These are phyloP conservation scores for Sarcoramphus papa DNA, from an alignment of 2,797 vertebrate genomes.

Conservation along the genomic window DNA sequence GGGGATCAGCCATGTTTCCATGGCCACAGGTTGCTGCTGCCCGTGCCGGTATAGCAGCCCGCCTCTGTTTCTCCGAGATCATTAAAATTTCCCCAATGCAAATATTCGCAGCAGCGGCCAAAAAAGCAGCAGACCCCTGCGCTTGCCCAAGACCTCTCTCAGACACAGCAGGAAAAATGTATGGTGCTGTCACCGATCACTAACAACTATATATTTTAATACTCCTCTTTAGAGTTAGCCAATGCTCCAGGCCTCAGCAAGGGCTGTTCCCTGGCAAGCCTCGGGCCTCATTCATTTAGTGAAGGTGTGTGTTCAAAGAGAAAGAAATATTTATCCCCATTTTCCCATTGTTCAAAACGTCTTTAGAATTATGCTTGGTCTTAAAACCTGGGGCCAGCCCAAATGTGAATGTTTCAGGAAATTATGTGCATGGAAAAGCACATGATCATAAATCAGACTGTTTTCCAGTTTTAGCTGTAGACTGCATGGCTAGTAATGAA, in stretches of 20 bases:
- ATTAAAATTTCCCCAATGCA: background rate
- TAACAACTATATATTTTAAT: conserved; percentile 18
- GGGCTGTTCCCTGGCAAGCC: background rate
- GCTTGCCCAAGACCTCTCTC: conserved; percentile 3
- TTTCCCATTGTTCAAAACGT: conserved; percentile 14
- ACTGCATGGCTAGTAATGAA: conserved; percentile 38
- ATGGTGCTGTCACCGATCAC: background rate
- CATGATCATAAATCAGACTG: conserved; percentile 38
- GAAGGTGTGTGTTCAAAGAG: background rate
- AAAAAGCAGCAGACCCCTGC: background rate
- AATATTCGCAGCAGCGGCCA: background rate
- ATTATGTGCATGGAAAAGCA: conserved; percentile 49
- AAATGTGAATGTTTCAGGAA: conserved; percentile 51
- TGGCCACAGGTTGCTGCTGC: background rate
- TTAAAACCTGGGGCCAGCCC: conserved; percentile 28
- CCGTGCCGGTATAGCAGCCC: rapidly evolving
- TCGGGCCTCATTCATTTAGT: background rate
- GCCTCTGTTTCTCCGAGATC: background rate
- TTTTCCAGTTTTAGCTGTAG: conserved; percentile 36
- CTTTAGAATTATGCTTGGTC: conserved; percentile 4
- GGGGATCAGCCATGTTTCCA: background rate
- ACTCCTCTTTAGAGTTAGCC: background rate
- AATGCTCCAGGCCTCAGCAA: background rate
- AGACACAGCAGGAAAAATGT: conserved; percentile 15
- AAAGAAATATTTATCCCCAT: background rate